Conservation (phyloP, 2,113 vertebrate genomes). For the Anoplopoma fimbria region DNA sequence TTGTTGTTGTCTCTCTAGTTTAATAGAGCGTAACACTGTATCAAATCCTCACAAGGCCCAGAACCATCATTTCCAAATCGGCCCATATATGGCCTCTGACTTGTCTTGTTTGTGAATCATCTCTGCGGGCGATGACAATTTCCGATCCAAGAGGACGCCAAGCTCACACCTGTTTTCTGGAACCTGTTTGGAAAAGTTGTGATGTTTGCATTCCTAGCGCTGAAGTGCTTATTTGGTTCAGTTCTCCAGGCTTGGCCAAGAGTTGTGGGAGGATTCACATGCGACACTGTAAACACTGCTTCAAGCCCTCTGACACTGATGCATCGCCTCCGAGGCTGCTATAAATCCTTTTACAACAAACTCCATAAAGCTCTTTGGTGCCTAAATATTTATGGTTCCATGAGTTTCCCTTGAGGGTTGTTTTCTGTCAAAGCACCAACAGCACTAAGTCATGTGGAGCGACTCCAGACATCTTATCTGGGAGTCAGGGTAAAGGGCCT, state of each 20-base stretch:
- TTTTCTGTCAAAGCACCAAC: constrained; percentile 80
- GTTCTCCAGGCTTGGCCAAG: constrained; percentile 59
- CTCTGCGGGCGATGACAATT: constrained; percentile 45
- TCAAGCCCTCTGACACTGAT: constrained; percentile 72
- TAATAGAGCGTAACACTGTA: constrained; percentile 42
- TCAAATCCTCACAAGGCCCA: constrained; percentile 26
- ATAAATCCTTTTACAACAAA: constrained; percentile 88
- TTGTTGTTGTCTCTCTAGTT: constrained; percentile 5
- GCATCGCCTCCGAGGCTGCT: constrained; percentile 74
- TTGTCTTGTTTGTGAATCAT: constrained; percentile 68
- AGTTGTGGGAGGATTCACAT: constrained; percentile 69
- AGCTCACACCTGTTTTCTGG: constrained; percentile 80
- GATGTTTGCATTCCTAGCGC: constrained; percentile 77
- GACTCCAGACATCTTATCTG: constrained; percentile 82
- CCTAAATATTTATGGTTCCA: constrained; percentile 88
- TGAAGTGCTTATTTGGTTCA: constrained; percentile 83
- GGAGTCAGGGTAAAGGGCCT: constrained; percentile 70
- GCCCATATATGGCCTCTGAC: constrained; percentile 74
- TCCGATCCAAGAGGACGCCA: constrained; percentile 35
- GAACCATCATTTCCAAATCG: constrained; percentile 23
- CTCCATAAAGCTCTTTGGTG: constrained; percentile 85
- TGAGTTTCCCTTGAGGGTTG: constrained; percentile 82
- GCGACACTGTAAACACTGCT: constrained; percentile 75
- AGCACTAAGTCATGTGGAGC: constrained; percentile 80
- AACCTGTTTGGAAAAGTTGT: constrained; percentile 69